Base-by-base conservation (phyloP, 2,888 invertebrate species). In the Phalera bucephala region DNA sequence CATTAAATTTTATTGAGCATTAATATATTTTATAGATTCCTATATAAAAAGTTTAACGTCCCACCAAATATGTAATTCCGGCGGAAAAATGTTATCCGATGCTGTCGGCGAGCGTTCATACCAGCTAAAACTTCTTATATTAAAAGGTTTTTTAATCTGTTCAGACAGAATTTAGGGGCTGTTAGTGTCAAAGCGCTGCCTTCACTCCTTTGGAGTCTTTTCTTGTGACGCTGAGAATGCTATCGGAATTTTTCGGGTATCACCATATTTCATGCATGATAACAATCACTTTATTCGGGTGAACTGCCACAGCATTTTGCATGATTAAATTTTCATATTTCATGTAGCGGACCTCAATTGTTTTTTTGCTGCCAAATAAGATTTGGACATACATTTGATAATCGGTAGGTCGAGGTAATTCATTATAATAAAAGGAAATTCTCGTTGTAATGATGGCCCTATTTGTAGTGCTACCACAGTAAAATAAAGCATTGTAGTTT, bases 111-210 rank as follows among this genome's bases (percentile, higher is more conserved):
- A 51, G 46, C 42, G 48, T 40, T 48, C 46, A 51, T 49, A 47
- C 56, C 42, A 38, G 46, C 49, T 62, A 49, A 58, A 59, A 63
- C 63, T n/a, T n/a, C n/a, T 67, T 59, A 63, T 70, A 64, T 62
- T 66, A 67, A 72, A 70, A 67, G 60, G 52, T 53, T n/a, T n/a
- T 69, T 69, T 74, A 73, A 72, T 74, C 64, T 71, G 64, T 75
- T 70, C 63, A 61, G 35, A 55, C 59, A 63, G 52, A 70, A 75
- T 75, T 77, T 75, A 72, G 61, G 60, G 63, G 67, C 63, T 64
- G 67, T 77, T 77, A 75, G 59, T 69, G 75, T 73, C 77, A 68
- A 61, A 64, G 63, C 58, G 51, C 41, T 50, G 60, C 64, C 52
- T 62, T 64, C 63, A 63, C 63, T 67, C 55, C 56, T 63, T 64